Evolutionary conservation across 2,113 vertebrate genomes (phyloP).

Genomic region (Anser brachyrhynchus): DNA sequence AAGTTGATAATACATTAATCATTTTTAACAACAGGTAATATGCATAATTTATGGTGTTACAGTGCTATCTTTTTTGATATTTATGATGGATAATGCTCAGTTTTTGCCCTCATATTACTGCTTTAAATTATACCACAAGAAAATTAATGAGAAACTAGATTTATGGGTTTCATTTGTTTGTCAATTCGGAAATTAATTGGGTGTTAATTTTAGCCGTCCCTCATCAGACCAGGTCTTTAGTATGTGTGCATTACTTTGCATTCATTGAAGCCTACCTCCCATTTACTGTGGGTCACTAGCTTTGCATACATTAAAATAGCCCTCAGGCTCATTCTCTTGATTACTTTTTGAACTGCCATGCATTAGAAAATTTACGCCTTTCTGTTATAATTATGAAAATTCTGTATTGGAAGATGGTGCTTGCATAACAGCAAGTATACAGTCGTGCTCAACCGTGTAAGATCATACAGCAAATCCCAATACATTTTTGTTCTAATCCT

Average conservation of each 20-base stretch:
- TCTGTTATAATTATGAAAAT: slow-evolving; percentile 96
- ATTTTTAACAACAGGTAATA: slow-evolving; percentile 90
- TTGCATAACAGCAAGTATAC: slow-evolving; percentile 80
- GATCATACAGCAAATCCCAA: slow-evolving; percentile 39
- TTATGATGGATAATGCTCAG: slow-evolving; percentile 98
- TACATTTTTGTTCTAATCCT: slow-evolving; percentile 64
- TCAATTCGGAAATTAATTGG: slow-evolving; percentile 99
- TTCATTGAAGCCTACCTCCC: slow-evolving; percentile 91
- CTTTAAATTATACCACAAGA: slow-evolving; percentile 96
- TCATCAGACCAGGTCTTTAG: slow-evolving; percentile 91
- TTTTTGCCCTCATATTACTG: slow-evolving; percentile 91
- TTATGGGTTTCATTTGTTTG: slow-evolving; percentile 99
- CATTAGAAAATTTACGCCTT: slow-evolving; percentile 94
- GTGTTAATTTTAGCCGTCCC: slow-evolving; percentile 99
- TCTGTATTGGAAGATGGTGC: slow-evolving; percentile 82
- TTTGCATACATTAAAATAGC: slow-evolving; percentile 98
- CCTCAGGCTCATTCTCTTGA: slow-evolving; percentile 94
- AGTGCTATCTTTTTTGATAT: slow-evolving; percentile 96
- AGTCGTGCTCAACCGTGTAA: background rate
- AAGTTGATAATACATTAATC: slow-evolving; percentile 88
- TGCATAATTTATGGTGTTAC: slow-evolving; percentile 90
- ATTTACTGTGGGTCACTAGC: slow-evolving; percentile 97
- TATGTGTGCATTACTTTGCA: slow-evolving; percentile 90
- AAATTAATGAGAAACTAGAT: slow-evolving; percentile 99
- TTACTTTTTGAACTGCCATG: slow-evolving; percentile 95